Conservation (phyloP, 2,888 invertebrate genomes). For the Tetropium fuscum region DNA sequence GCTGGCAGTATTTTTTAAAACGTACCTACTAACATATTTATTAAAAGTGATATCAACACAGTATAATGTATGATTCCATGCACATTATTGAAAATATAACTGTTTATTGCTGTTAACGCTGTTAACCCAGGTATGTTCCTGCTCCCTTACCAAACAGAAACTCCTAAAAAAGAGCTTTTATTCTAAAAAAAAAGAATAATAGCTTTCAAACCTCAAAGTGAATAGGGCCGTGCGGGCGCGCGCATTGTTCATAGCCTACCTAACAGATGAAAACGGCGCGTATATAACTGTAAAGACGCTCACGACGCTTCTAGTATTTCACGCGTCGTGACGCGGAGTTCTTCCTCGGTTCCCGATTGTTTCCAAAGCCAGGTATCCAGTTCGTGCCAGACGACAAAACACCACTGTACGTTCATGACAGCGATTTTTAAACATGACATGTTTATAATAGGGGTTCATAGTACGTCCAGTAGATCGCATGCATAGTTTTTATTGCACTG, state of each 20-base stretch:
- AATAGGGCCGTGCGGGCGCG: slow-evolving; percentile 31
- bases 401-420: slow-evolving; percentile 17
- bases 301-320: slow-evolving; percentile 41
- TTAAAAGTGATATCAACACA: no score
- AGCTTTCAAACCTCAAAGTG: slow-evolving; percentile 1
- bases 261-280: slow-evolving; percentile 37
- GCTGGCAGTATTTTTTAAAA: no score
- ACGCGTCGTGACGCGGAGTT: slow-evolving; percentile 45
- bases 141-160: no score
- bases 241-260: slow-evolving; percentile 35
- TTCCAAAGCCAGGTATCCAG: neutral
- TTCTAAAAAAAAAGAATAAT: slow-evolving; percentile 8
- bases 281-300: slow-evolving; percentile 47
- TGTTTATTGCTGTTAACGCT: no score
- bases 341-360: slow-evolving; percentile 7
- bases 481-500: neutral
- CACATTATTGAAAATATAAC: no score
- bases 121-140: no score
- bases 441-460: slow-evolving; percentile 18
- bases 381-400: slow-evolving; percentile 21
- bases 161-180: neutral
- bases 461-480: slow-evolving; percentile 7
- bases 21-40: no score
- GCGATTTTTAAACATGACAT: slow-evolving; percentile 9
- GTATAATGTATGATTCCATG: no score